A percentile compares a stretch with the other conserved stretches of the same genome.
phyloP scores from a whole-genome alignment of 1,140 invertebrate species.

The Bicyclus anynana region DNA sequence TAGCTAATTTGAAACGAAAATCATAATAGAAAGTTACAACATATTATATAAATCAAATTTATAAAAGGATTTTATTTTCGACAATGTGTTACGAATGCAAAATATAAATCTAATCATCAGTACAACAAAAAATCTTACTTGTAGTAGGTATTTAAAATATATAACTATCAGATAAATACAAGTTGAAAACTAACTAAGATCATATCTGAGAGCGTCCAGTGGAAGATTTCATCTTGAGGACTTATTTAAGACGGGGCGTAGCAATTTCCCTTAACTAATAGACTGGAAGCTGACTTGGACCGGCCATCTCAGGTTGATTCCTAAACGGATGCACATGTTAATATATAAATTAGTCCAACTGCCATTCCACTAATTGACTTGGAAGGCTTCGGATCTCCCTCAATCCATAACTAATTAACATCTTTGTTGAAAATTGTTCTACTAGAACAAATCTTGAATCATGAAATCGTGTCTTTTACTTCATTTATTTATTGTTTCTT shows the following conservation, averaged over 20 bases:
- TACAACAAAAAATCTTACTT: too few relatives aligned
- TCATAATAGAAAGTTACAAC: neutral
- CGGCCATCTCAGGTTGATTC: slow-evolving; percentile 33
- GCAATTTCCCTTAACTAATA: slow-evolving; percentile 42
- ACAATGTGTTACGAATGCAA: too few relatives aligned
- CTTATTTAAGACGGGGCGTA: slow-evolving; percentile 33
- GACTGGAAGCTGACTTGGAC: slow-evolving; percentile 25
- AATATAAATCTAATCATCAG: too few relatives aligned
- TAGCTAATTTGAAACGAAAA: neutral
- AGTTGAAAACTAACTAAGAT: too few relatives aligned
- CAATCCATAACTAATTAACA: neutral
- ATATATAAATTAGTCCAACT: slow-evolving; percentile 31
- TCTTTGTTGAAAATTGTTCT: neutral
- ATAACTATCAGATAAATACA: too few relatives aligned
- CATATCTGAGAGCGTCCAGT: slow-evolving; percentile 6
- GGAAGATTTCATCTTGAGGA: slow-evolving; percentile 14
- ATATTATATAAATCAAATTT: too few relatives aligned
- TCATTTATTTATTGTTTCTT: too few relatives aligned
- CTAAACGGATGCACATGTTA: slow-evolving; percentile 34
- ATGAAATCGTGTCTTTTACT: too few relatives aligned
- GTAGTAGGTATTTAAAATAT: too few relatives aligned
- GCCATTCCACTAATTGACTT: slow-evolving; percentile 14
- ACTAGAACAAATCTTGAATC: too few relatives aligned
- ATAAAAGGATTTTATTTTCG: too few relatives aligned
- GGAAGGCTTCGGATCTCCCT: slow-evolving; percentile 2